phyloP scores from a whole-genome alignment of 2,113 vertebrate genomes.

The Saccopteryx bilineata region DNA sequence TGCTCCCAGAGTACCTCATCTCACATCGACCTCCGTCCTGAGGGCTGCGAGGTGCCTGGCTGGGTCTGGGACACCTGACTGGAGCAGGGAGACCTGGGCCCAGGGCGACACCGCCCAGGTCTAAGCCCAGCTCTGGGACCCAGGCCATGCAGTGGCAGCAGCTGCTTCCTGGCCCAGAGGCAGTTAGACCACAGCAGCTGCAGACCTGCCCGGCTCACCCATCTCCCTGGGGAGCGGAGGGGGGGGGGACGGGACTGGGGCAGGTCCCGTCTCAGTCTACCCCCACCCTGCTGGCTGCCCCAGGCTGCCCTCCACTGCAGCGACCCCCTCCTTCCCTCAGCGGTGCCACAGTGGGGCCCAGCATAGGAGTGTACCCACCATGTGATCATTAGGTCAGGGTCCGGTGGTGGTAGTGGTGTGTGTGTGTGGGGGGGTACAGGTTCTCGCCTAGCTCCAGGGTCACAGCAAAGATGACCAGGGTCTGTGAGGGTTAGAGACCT shows the following conservation, averaged over 20 bases:
- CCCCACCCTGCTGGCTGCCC: accelerated
- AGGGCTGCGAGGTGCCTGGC: not conserved
- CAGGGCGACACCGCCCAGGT: constrained; percentile 29
- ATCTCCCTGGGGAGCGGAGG: accelerated
- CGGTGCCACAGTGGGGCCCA: not conserved
- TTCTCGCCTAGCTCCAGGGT: accelerated
- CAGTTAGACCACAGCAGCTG: constrained; percentile 40
- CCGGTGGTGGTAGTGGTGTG: no score
- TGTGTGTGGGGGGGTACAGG: accelerated
- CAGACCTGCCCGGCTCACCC: accelerated
- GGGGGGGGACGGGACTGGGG: no score
- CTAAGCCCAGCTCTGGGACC: constrained; percentile 89
- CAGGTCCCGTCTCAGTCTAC: not conserved
- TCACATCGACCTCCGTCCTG: accelerated
- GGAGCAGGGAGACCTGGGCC: not conserved
- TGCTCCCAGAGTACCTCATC: not conserved
- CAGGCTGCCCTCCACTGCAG: no score
- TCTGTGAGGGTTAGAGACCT: not conserved
- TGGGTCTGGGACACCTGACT: not conserved
- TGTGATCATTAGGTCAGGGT: accelerated
- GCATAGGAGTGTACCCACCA: accelerated
- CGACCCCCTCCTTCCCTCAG: no score
- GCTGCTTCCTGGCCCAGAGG: constrained; percentile 34
- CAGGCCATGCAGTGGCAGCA: constrained; percentile 56
- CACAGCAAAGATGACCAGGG: not conserved